Base-by-base conservation (phyloP, 2,113 vertebrate genomes). In the Zosterops hypoxanthus region DNA sequence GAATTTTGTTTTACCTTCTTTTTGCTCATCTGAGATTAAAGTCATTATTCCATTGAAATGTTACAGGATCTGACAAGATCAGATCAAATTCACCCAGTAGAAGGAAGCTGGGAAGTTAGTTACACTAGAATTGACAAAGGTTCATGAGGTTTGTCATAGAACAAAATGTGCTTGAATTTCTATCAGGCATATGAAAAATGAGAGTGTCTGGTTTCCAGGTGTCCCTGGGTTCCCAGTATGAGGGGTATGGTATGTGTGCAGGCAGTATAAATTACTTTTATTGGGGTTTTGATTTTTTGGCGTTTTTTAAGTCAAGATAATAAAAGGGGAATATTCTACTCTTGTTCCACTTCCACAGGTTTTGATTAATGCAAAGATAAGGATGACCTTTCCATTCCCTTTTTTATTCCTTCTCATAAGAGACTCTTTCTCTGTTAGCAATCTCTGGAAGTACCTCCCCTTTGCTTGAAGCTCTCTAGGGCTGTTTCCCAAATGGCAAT, bases 281-380 rank as follows among this genome's bases (percentile, higher is more conserved):
- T 46, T 50, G 22, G 10, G 3, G 20, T 21, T 42, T 64, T 31
- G 14, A 4, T 39, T 61, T 15, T 24, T 26, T 53, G 11, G 12
- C 8, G 1, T 41, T 26, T 66, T 66, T 77, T 65, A 14, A 29
- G 33, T 61, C 47, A 61, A 56, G 12, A 8, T 50, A 46, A 57
- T 84, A 87, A 86, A 65, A 44, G 14, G 9, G 24, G 13, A 66
- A 12, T 15, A 42, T 88, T 92, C 59, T 72, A 57, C 11, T 76
- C 17, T 44, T 73, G 9, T 22, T 70, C 6, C 33, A 42, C 33
- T 86, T 83, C 47, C 47, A 80, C 33, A 59, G 28, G 14, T 88
- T 86, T 80, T 86, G 39, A 93, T 91, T 70, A 92, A 78, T 31
- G 60, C 72, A 90, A 88, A 86, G 60, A 50, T 50, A 90, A 88